phyloP scores from a whole-genome alignment of 1,140 invertebrate species.

The Pissodes strobi region DNA sequence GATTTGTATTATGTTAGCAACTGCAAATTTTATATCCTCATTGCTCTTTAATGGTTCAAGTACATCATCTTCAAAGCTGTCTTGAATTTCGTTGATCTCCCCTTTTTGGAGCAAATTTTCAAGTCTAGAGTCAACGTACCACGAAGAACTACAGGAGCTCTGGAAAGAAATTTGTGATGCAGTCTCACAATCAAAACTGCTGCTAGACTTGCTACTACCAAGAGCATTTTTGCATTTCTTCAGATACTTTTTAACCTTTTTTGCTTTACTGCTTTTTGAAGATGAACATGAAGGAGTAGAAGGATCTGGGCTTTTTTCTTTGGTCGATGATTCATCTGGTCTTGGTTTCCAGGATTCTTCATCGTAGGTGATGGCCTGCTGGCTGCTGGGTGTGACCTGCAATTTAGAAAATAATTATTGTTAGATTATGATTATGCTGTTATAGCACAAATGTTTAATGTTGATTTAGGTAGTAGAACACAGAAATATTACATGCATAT shows the following conservation, averaged over 20 bases:
- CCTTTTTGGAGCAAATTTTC: constrained; percentile 40
- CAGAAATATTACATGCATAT: too few species aligned
- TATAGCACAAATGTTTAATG: too few species aligned
- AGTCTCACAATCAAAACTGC: constrained; percentile 37
- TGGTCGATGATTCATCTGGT: constrained; percentile 35
- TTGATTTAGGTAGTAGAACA: too few species aligned
- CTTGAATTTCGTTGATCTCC: constrained; percentile 46
- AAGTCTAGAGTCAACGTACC: constrained; percentile 37
- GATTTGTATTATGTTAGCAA: constrained; percentile 46
- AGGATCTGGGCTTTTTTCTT: constrained; percentile 30
- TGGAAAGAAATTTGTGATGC: constrained; percentile 18
- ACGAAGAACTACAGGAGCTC: constrained; percentile 22
- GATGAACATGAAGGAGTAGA: constrained; percentile 28
- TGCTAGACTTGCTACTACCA: constrained; percentile 42
- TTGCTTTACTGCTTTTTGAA: constrained; percentile 57
- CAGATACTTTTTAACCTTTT: constrained; percentile 59
- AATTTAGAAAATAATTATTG: constrained; percentile 36
- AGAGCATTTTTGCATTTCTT: constrained; percentile 59
- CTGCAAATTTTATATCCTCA: constrained; percentile 25
- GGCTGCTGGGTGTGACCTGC: constrained; percentile 54
- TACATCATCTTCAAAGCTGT: constrained; percentile 43
- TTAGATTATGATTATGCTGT: too few species aligned
- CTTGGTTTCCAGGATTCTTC: constrained; percentile 52
- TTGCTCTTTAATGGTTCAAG: constrained; percentile 4
- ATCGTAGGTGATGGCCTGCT: constrained; percentile 48